Conservation (phyloP, 2,888 invertebrate genomes). For the Hypomecis atomaria region DNA sequence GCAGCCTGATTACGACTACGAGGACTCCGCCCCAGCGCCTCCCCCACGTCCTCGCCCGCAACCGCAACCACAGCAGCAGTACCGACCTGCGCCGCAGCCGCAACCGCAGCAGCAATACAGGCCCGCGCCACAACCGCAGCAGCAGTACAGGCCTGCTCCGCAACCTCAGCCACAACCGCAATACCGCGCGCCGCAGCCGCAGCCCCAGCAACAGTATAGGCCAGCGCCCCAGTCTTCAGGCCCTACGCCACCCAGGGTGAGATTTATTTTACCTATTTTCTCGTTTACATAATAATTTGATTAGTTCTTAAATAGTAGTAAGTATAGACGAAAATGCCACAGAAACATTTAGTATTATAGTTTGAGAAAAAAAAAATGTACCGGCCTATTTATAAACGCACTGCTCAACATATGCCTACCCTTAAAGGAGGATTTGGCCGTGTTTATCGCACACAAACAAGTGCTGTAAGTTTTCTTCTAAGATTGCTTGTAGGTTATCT, state of each 20-base stretch:
- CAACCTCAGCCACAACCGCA: slow-evolving; percentile 54
- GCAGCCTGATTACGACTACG: slow-evolving; percentile 68
- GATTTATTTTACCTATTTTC: not conserved
- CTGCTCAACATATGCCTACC: too few relatives aligned
- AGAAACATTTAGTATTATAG: too few relatives aligned
- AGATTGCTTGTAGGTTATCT: too few relatives aligned
- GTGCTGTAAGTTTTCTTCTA: too few relatives aligned
- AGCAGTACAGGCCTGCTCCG: slow-evolving; percentile 45
- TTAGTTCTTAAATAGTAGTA: too few relatives aligned
- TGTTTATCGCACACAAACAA: too few relatives aligned
- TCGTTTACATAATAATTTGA: too few relatives aligned
- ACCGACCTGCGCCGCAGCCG: slow-evolving; percentile 48
- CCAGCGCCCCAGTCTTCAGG: slow-evolving; percentile 55
- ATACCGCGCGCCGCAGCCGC: slow-evolving; percentile 57
- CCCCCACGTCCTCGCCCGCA: slow-evolving; percentile 48
- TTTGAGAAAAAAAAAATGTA: too few relatives aligned
- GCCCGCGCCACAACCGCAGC: slow-evolving; percentile 51
- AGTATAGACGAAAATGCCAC: too few relatives aligned
- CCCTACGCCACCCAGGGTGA: slow-evolving; percentile 72
- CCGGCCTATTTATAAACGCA: too few relatives aligned
- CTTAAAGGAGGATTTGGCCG: too few relatives aligned
- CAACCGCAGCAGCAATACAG: slow-evolving; percentile 56
- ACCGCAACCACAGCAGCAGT: slow-evolving; percentile 56
- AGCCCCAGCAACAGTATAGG: slow-evolving; percentile 55
- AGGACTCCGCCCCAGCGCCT: slow-evolving; percentile 60